Conservation (phyloP, 2,113 vertebrate species). For the Ceyx melanurus region DNA sequence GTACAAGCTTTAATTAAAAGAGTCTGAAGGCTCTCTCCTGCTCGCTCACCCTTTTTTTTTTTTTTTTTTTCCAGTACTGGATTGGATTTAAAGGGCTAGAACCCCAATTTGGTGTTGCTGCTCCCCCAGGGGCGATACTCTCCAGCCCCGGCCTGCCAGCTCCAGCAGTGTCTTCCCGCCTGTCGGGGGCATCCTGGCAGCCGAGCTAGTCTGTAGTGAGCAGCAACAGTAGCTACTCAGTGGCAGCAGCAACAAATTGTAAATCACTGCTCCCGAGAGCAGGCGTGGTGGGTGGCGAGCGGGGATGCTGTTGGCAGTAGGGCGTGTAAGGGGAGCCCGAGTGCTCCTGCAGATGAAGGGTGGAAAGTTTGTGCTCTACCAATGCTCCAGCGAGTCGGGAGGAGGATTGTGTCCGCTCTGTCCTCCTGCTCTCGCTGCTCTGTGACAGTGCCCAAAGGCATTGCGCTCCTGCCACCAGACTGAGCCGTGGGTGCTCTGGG, state of each 20-base stretch:
- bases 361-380: not conserved
- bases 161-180: not conserved
- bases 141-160: not conserved
- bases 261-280: not conserved
- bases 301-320: not conserved
- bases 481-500: not conserved
- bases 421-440: not conserved
- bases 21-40: slow-evolving; percentile 71
- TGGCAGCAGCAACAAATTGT: not conserved
- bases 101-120: slow-evolving; percentile 56
- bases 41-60: slow-evolving; percentile 53
- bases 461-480: not conserved
- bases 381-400: not conserved
- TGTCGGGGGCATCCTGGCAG: not conserved
- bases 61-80: slow-evolving; percentile 70
- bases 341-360: not conserved
- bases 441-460: not conserved
- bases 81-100: slow-evolving; percentile 81
- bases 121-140: slow-evolving; percentile 7
- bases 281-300: not conserved
- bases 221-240: not conserved
- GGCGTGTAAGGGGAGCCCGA: not conserved
- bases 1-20: slow-evolving; percentile 78
- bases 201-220: not conserved
- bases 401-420: not conserved